Evolutionary conservation across 1,140 invertebrate genomes (phyloP).

Genomic region (Aphis gossypii): DNA sequence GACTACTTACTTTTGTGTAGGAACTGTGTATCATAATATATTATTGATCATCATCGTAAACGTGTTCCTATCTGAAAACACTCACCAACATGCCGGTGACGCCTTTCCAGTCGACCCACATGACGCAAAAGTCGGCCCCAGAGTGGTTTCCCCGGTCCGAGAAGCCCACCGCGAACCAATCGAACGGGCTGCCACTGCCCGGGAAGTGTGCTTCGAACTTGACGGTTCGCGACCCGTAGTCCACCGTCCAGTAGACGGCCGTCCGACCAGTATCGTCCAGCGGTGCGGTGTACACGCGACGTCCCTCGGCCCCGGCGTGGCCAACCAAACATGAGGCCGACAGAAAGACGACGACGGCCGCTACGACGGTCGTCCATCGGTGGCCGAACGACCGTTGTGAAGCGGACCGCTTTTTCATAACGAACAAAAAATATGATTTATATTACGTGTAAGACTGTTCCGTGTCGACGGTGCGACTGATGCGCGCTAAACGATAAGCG

Average conservation of each 20-base stretch:
- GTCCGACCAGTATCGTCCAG: conserved; percentile 60
- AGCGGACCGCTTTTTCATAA: not conserved
- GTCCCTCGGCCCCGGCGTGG: not conserved
- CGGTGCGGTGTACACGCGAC: conserved; percentile 59
- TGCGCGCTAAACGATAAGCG: not conserved
- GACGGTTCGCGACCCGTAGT: conserved; percentile 56
- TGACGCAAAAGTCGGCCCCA: conserved; percentile 85
- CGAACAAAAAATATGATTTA: not conserved
- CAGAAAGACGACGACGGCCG: not conserved
- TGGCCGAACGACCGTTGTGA: not conserved
- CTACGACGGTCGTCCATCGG: not conserved
- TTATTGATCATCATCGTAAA: too few species aligned
- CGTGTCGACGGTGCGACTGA: not conserved
- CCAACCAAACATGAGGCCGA: too few species aligned
- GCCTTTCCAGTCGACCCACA: conserved; percentile 77
- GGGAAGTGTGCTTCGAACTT: conserved; percentile 58
- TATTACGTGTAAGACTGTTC: not conserved
- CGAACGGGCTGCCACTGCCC: conserved; percentile 59
- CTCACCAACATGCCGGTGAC: conserved; percentile 74
- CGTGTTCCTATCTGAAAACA: not conserved
- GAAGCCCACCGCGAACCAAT: conserved; percentile 90
- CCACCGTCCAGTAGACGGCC: conserved; percentile 61
- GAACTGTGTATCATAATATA: too few species aligned
- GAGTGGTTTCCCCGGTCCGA: conserved; percentile 83
- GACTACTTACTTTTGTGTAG: too few species aligned